Evolutionary conservation across 2,888 invertebrate genomes (phyloP), one percentile per base, ranked within the genome.

Genomic region (Mesopsocus fuscifrons): DNA sequence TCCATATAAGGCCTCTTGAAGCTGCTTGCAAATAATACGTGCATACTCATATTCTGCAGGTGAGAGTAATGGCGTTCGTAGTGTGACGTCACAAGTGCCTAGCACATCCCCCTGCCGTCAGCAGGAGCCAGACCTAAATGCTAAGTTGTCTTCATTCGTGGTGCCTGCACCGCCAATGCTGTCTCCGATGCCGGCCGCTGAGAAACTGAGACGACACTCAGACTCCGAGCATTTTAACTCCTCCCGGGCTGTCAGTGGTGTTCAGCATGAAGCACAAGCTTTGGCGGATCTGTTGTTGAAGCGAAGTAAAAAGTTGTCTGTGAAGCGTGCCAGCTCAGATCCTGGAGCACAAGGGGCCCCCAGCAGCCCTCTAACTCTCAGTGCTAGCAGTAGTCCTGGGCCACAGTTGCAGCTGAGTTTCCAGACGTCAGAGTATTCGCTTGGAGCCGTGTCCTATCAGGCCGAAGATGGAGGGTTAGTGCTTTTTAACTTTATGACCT

Each of bases 231-330:
- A 69, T 51, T 69, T 70, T 49, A 63, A 60, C 30, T 52, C 59
- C 22, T 53, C 63, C 59, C 41, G 61, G 58, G 44, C 61, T 56
- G 53, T 63, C 57, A 18, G 22, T 1, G 45, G 38, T 1, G 43
- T 64, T 48, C 61, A 67, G 59, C 72, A 73, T 45, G 77, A 80
- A 59, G 82, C 82, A 49, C 81, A 82, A 47, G 79, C 81, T 3
- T 64, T 83, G 34, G 81, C 82, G 48, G 83, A 82, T 59, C 66
- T 83, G 54, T 69, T 70, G 44, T 64, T 83, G 41, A 84, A 82
- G 61, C 47, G 44, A 43, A 46, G 47, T 23, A 45, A 49, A 15
- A 52, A 52, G 51, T 57, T 67, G 59, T 72, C 74, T 31, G 81
- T 84, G 15, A 81, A 81, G 61, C 67, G 80, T 52, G 71, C 79